Evolutionary conservation across 2,797 vertebrate species (phyloP), one percentile per base, ranked within the genome.

Genomic region (Uromys caudimaculatus): DNA sequence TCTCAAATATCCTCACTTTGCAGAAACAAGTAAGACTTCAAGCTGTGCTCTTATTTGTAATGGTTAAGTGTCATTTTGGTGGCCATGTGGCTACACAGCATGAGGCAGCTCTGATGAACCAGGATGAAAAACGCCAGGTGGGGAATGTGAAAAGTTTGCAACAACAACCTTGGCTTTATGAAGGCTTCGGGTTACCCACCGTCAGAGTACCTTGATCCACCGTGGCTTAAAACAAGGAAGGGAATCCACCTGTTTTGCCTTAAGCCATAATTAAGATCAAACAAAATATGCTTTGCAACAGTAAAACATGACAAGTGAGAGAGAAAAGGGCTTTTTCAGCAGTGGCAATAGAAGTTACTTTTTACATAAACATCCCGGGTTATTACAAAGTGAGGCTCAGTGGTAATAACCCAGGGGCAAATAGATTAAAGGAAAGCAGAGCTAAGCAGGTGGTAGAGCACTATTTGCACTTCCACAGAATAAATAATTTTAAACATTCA

Each of bases 211-310:
- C 89, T 87, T 96, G 79, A 95, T 97, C 94, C 85, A 54, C 91
- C 54, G 13, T 71, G 76, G 47, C 81, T 96, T 91, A 86, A 58
- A 95, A 95, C 47, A 84, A 94, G 54, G 47, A 93, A 94, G 54
- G 71, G 54, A 96, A 62, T 84, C 95, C 97, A 98, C 95, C 90
- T 97, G 96, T 94, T 96, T 93, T 88, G 95, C 97, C 92, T 29
- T 32, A 95, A 97, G 97, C 95, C 91, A 96, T 97, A 95, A 97
- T 96, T 97, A 95, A 88, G 89, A 95, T 97, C 89, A 96, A 96
- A 95, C 47, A 82, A 91, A 97, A 78, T 77, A 91, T 89, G 92
- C 77, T 97, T 95, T 95, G 71, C 81, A 87, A 64, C n/a, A 71
- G 56, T 87, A 97, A 95, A 85, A 67, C 69, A 92, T 89, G 93